Base-by-base conservation (phyloP, 2,888 invertebrate species). In the Ramazzottius varieornatus region DNA sequence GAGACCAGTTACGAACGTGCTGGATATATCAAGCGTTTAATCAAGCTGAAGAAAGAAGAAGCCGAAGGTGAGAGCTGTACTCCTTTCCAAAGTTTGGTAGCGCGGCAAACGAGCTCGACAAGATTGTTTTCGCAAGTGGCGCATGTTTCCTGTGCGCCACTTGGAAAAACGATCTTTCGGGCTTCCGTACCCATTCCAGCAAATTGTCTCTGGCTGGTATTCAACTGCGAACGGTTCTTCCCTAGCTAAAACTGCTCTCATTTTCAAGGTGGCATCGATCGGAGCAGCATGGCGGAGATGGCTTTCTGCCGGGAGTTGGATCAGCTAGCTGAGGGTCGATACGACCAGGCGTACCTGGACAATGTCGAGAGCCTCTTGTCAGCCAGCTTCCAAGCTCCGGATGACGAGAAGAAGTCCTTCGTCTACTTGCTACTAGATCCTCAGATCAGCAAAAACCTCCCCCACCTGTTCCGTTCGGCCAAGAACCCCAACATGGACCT, bases 371-470 rank as follows among this genome's bases (percentile, higher is more conserved):
- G 8, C 8, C 8, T 13, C 40, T 40, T 40, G 8, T 8, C 40
- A 20, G 40, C 40, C 8, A 20, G 8, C 40, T 40, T 40, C 40
- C 40, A 20, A 13, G 40, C 8, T 40, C 40, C 20, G 40, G 8
- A 8, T 8, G 8, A 8, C 8, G 8, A 20, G 40, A 13, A 8
- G 40, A 13, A 40, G 8, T 20, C 8, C 1, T 94, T 93, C 72
- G 90, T 87, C 20, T 94, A 94, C 73, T 76, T 94, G 46, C 78
- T 94, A 0, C 78, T 94, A 33, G 93, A 94, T 78, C 90, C 94
- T 0, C 77, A 88, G 2, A 76, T 88, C 16, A 86, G 89, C 0
- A 78, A 81, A 33, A 86, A 90, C 75, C 75, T 92, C 40, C 88
- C 90, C 75, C 79, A 2, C 73, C 79, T 76, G 65, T 46, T 73